Percentiles rank a stretch among this genome's conserved stretches.
phyloP scores from a whole-genome alignment of 2,888 invertebrate genomes.

The Strigamia crassipes region DNA sequence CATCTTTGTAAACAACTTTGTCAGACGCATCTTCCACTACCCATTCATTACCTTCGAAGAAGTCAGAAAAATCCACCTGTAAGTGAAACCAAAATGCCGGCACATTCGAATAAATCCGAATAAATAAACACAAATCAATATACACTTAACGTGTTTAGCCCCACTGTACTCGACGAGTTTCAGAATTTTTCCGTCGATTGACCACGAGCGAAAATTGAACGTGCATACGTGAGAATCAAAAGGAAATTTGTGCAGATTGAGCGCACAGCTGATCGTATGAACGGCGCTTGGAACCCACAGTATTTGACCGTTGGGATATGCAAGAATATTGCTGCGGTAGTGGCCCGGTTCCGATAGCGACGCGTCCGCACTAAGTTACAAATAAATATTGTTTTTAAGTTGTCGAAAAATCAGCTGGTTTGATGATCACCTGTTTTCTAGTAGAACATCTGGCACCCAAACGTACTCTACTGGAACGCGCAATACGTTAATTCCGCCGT shows the following conservation, averaged over 20 bases:
- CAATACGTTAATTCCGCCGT: neutral
- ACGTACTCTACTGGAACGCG: neutral
- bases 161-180: neutral
- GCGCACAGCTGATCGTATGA: neutral
- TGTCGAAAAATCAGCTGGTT: neutral
- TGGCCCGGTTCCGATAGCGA: neutral
- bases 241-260: conserved; percentile 25
- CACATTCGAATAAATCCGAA: too few species aligned
- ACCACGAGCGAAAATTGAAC: neutral
- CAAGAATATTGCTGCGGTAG: neutral
- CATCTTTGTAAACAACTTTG: neutral
- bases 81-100: neutral
- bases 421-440: neutral
- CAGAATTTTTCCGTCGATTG: neutral
- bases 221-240: conserved; percentile 28
- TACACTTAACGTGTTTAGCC: too few species aligned
- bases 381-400: neutral
- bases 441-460: conserved; percentile 10
- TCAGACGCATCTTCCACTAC: neutral
- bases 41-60: neutral
- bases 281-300: conserved; percentile 4
- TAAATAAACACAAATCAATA: too few species aligned
- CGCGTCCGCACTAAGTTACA: neutral
- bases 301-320: conserved; percentile 35
- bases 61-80: neutral